Percentiles rank a stretch among this genome's conserved stretches.
Evolutionary conservation across 2,113 vertebrate species (phyloP).

Genomic region (Balaeniceps rex): DNA sequence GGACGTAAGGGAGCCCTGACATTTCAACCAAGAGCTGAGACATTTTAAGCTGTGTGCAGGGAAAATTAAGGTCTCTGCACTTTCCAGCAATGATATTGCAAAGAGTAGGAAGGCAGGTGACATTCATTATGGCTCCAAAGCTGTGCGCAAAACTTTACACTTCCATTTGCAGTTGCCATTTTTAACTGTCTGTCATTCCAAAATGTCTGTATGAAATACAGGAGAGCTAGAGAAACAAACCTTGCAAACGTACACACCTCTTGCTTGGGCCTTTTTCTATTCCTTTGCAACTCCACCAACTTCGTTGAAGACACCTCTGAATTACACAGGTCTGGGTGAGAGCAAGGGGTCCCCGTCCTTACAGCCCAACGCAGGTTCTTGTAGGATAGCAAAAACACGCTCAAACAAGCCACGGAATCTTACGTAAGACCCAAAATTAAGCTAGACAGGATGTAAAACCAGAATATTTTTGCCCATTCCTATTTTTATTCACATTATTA

Average conservation of each 20-base stretch:
- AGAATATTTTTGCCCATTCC: not conserved
- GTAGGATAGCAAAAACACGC: not conserved
- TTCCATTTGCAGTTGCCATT: not conserved
- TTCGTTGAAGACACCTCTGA: not conserved
- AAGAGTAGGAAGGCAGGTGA: not conserved
- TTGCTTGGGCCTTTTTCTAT: not conserved
- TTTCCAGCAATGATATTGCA: not conserved
- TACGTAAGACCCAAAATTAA: not conserved
- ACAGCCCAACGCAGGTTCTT: not conserved
- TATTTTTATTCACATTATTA: not conserved
- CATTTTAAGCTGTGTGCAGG: not conserved
- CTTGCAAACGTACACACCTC: not conserved
- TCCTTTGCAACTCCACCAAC: not conserved
- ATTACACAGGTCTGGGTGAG: no score
- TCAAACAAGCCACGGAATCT: not conserved
- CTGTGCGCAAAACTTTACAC: not conserved
- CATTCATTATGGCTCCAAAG: not conserved
- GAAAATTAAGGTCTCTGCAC: conserved; percentile 5
- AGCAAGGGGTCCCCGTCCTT: not conserved
- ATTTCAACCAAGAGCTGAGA: not conserved
- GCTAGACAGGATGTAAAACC: not conserved
- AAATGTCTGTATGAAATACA: not conserved
- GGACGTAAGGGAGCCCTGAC: not conserved
- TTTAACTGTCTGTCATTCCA: not conserved
- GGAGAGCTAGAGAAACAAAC: not conserved